These are phyloP conservation scores for Catagonus wagneri DNA, from an alignment of 2,113 vertebrate species.

Conservation along the genomic window DNA sequence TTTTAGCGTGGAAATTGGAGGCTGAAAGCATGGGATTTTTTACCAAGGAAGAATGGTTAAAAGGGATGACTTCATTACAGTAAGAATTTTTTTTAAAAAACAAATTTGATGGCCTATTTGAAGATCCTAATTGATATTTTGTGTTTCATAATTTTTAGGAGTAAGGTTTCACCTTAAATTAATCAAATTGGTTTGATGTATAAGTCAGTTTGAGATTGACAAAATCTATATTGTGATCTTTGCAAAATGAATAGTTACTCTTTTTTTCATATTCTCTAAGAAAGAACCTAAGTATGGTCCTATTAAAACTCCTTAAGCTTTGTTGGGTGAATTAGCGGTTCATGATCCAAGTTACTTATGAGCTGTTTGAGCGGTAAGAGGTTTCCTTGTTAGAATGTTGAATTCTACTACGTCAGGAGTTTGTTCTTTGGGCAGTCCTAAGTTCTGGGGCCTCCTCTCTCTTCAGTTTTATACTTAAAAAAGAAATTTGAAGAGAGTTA, in stretches of 20 bases:
- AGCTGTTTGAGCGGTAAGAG: neutral
- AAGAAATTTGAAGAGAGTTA: slow-evolving; percentile 1
- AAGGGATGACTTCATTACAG: slow-evolving; percentile 98
- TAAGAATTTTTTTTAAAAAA: slow-evolving; percentile 88
- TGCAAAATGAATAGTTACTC: slow-evolving; percentile 40
- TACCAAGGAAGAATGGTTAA: slow-evolving; percentile 98
- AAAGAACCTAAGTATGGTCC: slow-evolving; percentile 4
- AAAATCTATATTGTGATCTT: slow-evolving; percentile 49
- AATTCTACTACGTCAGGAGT: neutral
- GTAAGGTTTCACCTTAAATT: slow-evolving; percentile 68
- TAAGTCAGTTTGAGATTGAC: slow-evolving; percentile 44
- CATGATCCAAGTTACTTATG: neutral
- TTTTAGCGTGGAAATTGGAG: slow-evolving; percentile 98
- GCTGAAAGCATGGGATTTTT: slow-evolving; percentile 99
- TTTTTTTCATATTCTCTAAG: slow-evolving; percentile 43
- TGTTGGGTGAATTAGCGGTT: slow-evolving; percentile 2
- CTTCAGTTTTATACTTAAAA: slow-evolving; percentile 10
- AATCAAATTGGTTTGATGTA: slow-evolving; percentile 59
- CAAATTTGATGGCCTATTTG: slow-evolving; percentile 81
- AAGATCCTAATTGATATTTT: slow-evolving; percentile 76
- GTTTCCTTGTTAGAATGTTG: neutral
- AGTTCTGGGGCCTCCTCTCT: neutral
- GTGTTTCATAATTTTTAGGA: slow-evolving; percentile 73
- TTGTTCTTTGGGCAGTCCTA: neutral
- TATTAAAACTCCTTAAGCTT: slow-evolving; percentile 47